Conservation (phyloP, 1,140 invertebrate species). For the Drosophila oshimai region DNA sequence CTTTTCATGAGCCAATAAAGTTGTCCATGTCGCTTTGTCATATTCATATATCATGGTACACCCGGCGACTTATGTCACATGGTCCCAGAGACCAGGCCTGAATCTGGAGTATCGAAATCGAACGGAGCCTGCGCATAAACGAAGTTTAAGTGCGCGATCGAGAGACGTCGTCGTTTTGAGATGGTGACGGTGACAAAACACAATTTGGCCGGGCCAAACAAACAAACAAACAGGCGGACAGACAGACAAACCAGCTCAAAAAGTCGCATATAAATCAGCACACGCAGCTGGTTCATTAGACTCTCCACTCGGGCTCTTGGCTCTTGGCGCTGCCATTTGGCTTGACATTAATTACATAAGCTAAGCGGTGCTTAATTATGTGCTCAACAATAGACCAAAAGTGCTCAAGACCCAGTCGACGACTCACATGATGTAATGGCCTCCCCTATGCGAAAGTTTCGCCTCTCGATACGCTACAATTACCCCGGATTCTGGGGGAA, state of each 20-base stretch:
- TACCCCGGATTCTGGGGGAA: neutral
- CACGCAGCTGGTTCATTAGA: constrained; percentile 76
- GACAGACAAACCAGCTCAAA: constrained; percentile 5
- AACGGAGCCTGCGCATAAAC: constrained; percentile 52
- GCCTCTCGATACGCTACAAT: constrained; percentile 6
- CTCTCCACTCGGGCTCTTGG: constrained; percentile 41
- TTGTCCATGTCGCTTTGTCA: constrained; percentile 80
- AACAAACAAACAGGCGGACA: constrained; percentile 27
- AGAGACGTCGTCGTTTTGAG: constrained; percentile 35
- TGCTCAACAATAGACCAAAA: constrained; percentile 74
- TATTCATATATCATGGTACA: constrained; percentile 79
- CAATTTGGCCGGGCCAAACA: constrained; percentile 51
- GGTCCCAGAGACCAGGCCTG: constrained; percentile 3
- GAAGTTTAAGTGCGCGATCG: constrained; percentile 68
- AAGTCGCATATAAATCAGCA: constrained; percentile 76
- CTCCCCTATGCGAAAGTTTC: constrained; percentile 60
- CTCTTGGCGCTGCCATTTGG: constrained; percentile 52
- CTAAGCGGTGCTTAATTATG: constrained; percentile 77
- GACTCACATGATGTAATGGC: constrained; percentile 62
- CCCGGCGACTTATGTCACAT: constrained; percentile 76
- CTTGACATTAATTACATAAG: constrained; percentile 75
- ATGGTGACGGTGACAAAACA: constrained; percentile 67
- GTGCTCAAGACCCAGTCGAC: constrained; percentile 40
- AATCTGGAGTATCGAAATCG: constrained; percentile 25
- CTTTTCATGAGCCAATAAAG: constrained; percentile 81